Percentiles rank a stretch among this genome's conserved stretches.
Evolutionary conservation across 2,888 invertebrate genomes (phyloP).

Genomic region (Dryococelus australis): DNA sequence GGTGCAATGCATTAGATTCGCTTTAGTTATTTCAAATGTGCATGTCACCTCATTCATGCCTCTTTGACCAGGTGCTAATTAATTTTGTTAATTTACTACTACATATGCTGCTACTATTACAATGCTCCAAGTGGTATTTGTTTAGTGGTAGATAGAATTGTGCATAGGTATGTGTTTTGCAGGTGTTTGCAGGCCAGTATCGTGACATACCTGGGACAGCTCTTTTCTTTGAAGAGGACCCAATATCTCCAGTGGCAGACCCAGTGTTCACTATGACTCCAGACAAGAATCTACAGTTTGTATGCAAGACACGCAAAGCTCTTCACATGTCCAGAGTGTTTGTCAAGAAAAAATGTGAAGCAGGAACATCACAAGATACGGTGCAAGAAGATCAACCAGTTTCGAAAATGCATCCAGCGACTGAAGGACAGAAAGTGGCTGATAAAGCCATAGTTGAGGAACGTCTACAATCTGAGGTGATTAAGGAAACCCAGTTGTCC

Average conservation of each 20-base stretch:
- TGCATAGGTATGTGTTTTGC: constrained; percentile 36
- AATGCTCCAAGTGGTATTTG: too few species aligned
- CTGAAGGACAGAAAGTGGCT: background rate
- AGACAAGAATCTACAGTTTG: constrained; percentile 66
- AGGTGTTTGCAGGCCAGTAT: constrained; percentile 68
- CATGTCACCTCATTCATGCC: too few species aligned
- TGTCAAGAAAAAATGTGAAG: constrained; percentile 56
- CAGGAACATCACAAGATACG: background rate
- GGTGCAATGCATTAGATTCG: too few species aligned
- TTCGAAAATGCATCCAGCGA: background rate
- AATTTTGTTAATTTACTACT: too few species aligned
- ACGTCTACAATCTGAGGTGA: background rate
- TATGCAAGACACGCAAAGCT: constrained; percentile 70
- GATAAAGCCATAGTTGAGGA: background rate
- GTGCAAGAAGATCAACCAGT: background rate
- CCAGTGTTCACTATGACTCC: constrained; percentile 54
- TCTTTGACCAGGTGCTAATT: too few species aligned
- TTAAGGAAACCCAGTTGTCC: background rate
- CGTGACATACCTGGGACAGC: constrained; percentile 75
- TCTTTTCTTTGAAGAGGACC: constrained; percentile 74
- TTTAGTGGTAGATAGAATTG: background rate
- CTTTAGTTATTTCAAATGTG: too few species aligned
- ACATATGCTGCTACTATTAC: too few species aligned
- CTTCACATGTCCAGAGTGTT: constrained; percentile 74
- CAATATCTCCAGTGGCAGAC: constrained; percentile 57